Conservation (phyloP, 2,797 vertebrate species). For the Cirrhinus molitorella region DNA sequence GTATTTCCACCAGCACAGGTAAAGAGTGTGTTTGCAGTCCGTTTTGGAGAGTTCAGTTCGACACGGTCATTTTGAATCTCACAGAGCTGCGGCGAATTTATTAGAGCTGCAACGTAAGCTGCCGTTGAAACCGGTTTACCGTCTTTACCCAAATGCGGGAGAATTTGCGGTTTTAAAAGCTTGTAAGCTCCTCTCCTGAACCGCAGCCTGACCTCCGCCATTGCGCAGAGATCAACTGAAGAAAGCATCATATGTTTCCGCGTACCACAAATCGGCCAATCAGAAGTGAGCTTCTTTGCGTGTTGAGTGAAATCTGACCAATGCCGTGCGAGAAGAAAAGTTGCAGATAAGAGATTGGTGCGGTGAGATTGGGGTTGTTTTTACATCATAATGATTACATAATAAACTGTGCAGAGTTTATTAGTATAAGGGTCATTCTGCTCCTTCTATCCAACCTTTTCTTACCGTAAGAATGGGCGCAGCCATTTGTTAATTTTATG, state of each 20-base stretch:
- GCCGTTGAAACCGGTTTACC: neutral
- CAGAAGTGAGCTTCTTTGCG: neutral
- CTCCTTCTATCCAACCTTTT: neutral
- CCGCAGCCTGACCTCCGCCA: conserved; percentile 60
- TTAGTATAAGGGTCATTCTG: neutral
- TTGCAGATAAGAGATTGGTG: conserved; percentile 13
- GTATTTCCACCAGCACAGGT: no score
- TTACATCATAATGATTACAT: neutral
- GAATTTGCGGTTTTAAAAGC: conserved; percentile 25
- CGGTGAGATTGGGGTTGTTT: neutral
- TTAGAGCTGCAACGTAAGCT: neutral
- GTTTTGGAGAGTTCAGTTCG: neutral
- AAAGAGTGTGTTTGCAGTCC: neutral
- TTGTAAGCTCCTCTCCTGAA: conserved; percentile 1
- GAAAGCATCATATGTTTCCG: neutral
- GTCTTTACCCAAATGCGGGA: neutral
- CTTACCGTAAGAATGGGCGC: no score
- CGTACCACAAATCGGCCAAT: conserved; percentile 15
- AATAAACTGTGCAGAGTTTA: neutral
- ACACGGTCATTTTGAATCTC: neutral
- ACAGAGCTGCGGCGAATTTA: neutral
- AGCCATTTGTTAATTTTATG: no score
- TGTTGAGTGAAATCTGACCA: neutral
- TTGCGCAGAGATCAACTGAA: neutral
- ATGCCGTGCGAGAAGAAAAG: neutral